phyloP scores from a whole-genome alignment of 2,113 vertebrate genomes.

The Brevimyrus niger region DNA sequence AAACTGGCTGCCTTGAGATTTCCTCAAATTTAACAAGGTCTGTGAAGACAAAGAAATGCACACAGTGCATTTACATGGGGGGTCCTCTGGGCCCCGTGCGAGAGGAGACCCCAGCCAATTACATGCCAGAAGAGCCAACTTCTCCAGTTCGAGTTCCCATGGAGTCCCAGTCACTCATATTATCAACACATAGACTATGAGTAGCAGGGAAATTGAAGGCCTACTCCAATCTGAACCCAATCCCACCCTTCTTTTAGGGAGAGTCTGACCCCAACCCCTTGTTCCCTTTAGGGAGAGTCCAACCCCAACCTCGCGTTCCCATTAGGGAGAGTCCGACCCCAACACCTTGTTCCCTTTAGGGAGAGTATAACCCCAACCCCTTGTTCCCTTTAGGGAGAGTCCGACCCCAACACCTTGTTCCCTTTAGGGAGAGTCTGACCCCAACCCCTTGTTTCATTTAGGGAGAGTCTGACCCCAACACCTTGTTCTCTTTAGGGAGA shows the following conservation, averaged over 20 bases:
- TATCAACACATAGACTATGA: too few relatives aligned
- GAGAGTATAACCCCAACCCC: neutral
- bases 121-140: neutral
- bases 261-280: neutral
- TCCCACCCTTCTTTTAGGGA: neutral
- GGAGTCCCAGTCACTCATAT: too few relatives aligned
- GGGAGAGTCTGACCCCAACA: neutral
- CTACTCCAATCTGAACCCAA: neutral
- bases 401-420: neutral
- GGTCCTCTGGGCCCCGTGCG: neutral
- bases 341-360: neutral
- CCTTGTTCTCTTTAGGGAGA: neutral
- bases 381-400: too few relatives aligned
- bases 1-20: neutral
- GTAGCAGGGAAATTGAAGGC: too few relatives aligned
- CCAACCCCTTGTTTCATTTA: neutral
- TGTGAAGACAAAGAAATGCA: neutral
- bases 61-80: neutral
- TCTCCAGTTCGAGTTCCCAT: neutral
- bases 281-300: too few relatives aligned
- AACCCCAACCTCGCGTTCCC: neutral
- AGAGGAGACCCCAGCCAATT: neutral
- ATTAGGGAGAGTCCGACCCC: neutral
- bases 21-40: neutral
- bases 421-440: neutral